A percentile compares a stretch with the other conserved stretches of the same genome.
phyloP scores from a whole-genome alignment of 2,797 vertebrate genomes.

The Natrix natrix region DNA sequence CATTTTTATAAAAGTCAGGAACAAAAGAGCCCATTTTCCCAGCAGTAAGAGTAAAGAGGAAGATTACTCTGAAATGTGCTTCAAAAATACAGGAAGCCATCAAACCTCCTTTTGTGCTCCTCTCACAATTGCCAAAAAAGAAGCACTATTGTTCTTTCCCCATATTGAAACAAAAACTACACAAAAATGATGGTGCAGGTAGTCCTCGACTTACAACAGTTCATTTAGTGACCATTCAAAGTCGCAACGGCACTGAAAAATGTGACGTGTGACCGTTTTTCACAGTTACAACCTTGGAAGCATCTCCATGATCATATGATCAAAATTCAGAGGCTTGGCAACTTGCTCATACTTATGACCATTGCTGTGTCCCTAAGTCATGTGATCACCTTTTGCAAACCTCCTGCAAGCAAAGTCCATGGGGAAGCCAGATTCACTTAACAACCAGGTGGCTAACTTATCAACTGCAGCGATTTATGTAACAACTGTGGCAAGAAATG shows the following conservation, averaged over 20 bases:
- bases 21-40: neutral
- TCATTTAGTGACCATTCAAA: neutral
- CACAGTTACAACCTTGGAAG: neutral
- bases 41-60: neutral
- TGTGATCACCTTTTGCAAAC: neutral
- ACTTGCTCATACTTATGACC: neutral
- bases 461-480: neutral
- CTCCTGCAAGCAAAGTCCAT: neutral
- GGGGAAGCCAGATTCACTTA: neutral
- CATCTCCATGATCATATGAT: neutral
- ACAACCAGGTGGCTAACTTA: neutral
- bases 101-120: neutral
- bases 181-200: neutral
- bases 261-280: neutral
- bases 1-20: neutral
- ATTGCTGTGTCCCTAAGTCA: neutral
- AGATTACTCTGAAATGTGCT: neutral
- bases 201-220: neutral
- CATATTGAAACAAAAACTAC: neutral
- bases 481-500: neutral
- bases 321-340: neutral
- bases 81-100: neutral
- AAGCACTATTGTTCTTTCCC: neutral
- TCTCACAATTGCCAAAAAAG: neutral
- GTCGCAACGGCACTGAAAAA: neutral